Evolutionary conservation across 2,113 vertebrate genomes (phyloP).

Genomic region (Alligator sinensis): DNA sequence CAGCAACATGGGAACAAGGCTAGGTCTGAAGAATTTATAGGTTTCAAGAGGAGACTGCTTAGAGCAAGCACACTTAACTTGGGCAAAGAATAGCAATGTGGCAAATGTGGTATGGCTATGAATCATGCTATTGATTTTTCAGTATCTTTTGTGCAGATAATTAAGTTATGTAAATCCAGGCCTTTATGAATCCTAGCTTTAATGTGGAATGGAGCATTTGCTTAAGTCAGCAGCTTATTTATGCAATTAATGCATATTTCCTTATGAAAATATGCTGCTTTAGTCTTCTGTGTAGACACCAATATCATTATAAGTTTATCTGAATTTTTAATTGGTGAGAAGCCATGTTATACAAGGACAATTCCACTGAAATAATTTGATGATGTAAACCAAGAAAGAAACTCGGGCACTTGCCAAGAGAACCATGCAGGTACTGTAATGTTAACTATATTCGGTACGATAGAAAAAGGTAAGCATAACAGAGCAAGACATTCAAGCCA

Average conservation of each 20-base stretch:
- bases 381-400: neutral
- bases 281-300: conserved; percentile 45
- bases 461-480: neutral
- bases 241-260: conserved; percentile 75
- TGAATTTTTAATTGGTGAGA: conserved; percentile 16
- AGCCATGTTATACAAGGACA: neutral
- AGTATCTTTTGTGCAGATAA: conserved; percentile 89
- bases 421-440: neutral
- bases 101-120: conserved; percentile 81
- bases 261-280: conserved; percentile 61
- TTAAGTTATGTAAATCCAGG: conserved; percentile 89
- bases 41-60: conserved; percentile 48
- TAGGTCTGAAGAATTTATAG: conserved; percentile 23
- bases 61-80: conserved; percentile 42
- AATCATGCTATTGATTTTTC: conserved; percentile 91
- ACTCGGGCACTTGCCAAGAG: conserved; percentile 8
- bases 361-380: neutral
- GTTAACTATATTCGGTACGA: neutral
- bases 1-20: conserved; percentile 17
- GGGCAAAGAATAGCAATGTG: conserved; percentile 74
- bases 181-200: conserved; percentile 75
- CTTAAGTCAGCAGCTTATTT: conserved; percentile 83
- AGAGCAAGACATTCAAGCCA: conserved; percentile 15
- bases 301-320: conserved; percentile 45
- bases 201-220: conserved; percentile 76